Base-by-base conservation (phyloP, 1,140 invertebrate genomes). In the Temnothorax nylanderi region DNA sequence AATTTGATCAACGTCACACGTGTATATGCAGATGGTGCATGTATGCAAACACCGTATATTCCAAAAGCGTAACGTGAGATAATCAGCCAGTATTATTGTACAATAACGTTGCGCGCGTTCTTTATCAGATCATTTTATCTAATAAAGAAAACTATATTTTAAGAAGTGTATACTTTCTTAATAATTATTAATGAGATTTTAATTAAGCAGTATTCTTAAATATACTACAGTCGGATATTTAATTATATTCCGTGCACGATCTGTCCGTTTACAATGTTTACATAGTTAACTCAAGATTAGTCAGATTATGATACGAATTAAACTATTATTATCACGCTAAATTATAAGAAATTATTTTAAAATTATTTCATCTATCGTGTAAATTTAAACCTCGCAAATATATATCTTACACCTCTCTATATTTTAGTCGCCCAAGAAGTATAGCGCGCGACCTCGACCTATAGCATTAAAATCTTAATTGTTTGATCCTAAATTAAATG, bases 1-100 rank as follows among this genome's bases (percentile, higher is more conserved):
- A 81, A 90, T 90, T 90, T 82, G 88, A 85, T 81, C 85, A 89
- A 87, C 87, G 77, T 77, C 85, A 62, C 81, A 49, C 44, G 32
- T 44, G 4, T 72, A 49, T 26, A 74, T 47, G 54, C 47, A 26
- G 44, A 58, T 34, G 2, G 21, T 41, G 21, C 58, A 37, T 69
- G 21, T 77, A 67, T 86, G 41, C 71, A 87, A 26, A 11, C 44
- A 34, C 44, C 56, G 26, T 60, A 60, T 32, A 58, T 58, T 58
- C n/a, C 13, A 37, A 54, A 21, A 74, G 41, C 26, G 18, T 74
- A 74, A 84, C 47, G 41, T 47, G 41, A 47, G 69, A 84, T 74
- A 51, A 75, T 84, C 58, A 56, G 47, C 41, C 37, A n/a, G 16
- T 21, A 49, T 49, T 82, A 82, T 67, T 56, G 10, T 18, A 7